Conservation (phyloP, 2,888 invertebrate species). For the Micropterix aruncella region DNA sequence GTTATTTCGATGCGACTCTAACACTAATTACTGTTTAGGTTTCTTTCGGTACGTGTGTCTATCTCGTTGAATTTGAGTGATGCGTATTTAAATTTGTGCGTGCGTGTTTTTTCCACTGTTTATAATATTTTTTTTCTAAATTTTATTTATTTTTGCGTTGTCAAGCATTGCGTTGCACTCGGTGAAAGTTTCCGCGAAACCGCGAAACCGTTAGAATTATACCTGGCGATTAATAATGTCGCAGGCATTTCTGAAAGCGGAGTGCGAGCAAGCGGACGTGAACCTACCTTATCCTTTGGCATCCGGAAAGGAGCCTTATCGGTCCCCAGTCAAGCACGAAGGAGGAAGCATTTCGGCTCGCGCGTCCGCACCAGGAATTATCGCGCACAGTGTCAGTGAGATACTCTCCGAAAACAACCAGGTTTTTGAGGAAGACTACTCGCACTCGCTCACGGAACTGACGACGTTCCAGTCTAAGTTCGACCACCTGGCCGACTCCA, state of each 20-base stretch:
- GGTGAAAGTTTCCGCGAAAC: no score
- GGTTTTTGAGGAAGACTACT: constrained; percentile 17
- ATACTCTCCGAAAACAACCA: constrained; percentile 19
- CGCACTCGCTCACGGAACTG: constrained; percentile 22
- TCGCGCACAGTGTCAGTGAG: constrained; percentile 29
- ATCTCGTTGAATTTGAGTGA: not conserved
- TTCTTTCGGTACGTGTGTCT: not conserved
- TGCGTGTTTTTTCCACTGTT: no score
- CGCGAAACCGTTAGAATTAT: no score
- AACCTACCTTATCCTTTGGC: no score
- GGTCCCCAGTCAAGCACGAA: constrained; percentile 4
- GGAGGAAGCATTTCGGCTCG: no score
- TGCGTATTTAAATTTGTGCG: no score
- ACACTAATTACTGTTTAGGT: not conserved
- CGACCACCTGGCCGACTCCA: constrained; percentile 27
- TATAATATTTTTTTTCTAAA: no score
- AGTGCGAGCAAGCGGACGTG: not conserved
- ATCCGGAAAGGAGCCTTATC: not conserved
- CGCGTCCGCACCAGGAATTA: constrained; percentile 3
- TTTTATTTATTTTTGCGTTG: no score
- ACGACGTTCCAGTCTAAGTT: constrained; percentile 25
- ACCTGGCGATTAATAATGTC: constrained; percentile 7
- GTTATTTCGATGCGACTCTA: not conserved
- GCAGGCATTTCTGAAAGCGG: not conserved
- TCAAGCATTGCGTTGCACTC: no score